These are phyloP conservation scores for Macrosoma leucophasiata DNA, from an alignment of 2,888 invertebrate genomes.

Conservation along the genomic window DNA sequence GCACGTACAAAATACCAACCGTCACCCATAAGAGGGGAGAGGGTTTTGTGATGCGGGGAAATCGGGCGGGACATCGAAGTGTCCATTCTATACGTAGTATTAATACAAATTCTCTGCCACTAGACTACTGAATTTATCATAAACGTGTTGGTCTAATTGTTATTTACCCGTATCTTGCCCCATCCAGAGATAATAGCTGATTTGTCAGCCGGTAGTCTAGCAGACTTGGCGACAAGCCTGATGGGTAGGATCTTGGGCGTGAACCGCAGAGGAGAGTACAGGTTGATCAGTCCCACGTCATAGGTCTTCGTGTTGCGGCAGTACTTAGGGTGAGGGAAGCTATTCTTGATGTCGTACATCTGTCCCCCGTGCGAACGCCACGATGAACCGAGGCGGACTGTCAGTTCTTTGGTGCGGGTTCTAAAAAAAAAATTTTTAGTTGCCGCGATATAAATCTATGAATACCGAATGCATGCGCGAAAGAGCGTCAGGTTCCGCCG, in stretches of 20 bases:
- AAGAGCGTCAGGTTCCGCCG: no score
- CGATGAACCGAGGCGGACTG: constrained; percentile 68
- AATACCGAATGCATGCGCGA: no score
- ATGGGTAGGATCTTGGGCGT: constrained; percentile 57
- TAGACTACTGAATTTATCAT: no score
- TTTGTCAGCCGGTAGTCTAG: constrained; percentile 40
- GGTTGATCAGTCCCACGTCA: constrained; percentile 63
- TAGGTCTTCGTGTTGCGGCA: constrained; percentile 56
- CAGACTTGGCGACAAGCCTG: constrained; percentile 41
- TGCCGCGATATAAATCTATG: no score
- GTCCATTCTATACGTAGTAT: no score
- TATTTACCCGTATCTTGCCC: constrained; percentile 55
- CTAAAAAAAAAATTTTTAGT: no score
- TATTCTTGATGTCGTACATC: constrained; percentile 59
- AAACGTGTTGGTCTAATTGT: no score
- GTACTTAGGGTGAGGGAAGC: constrained; percentile 62
- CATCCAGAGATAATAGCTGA: constrained; percentile 64
- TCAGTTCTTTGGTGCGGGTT: constrained; percentile 49
- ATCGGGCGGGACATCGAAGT: no score
- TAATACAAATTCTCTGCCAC: no score
- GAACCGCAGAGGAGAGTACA: constrained; percentile 55
- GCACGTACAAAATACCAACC: no score
- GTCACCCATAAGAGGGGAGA: no score
- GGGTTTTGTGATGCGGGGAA: no score
- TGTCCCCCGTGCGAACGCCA: constrained; percentile 69